Evolutionary conservation across 2,888 invertebrate species (phyloP).

Genomic region (Rhagium mordax): DNA sequence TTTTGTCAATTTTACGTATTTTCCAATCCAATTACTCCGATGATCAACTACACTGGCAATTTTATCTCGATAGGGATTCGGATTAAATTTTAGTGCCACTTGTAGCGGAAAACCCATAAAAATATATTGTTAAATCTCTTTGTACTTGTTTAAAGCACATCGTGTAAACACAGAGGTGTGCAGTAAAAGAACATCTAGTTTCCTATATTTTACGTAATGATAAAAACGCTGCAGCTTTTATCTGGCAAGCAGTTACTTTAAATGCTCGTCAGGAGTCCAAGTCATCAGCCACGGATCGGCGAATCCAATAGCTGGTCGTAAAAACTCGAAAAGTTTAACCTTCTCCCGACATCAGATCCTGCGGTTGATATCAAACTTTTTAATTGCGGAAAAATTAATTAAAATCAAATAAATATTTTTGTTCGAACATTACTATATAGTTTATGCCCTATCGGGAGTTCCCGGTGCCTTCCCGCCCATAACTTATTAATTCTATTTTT

Average conservation of each 20-base stretch:
- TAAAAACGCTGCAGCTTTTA: neutral
- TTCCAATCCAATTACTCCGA: too few relatives aligned
- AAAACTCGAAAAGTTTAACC: neutral
- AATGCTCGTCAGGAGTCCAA: constrained; percentile 8
- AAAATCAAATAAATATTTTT: too few relatives aligned
- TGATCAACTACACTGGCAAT: too few relatives aligned
- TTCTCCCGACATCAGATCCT: neutral
- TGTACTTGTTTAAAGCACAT: neutral
- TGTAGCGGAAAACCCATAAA: too few relatives aligned
- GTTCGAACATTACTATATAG: too few relatives aligned
- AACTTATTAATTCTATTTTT: neutral
- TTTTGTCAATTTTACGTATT: too few relatives aligned
- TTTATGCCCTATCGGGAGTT: neutral
- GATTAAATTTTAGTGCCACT: too few relatives aligned
- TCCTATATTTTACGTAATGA: neutral
- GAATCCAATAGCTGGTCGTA: neutral
- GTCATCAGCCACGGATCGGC: constrained; percentile 4
- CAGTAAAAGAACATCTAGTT: neutral
- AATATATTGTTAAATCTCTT: neutral
- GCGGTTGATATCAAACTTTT: neutral
- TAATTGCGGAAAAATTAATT: neutral
- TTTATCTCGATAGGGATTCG: too few relatives aligned
- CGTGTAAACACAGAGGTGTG: neutral
- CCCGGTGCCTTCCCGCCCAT: neutral
- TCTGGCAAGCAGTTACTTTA: neutral